Conservation (phyloP, 2,888 invertebrate genomes). For the Mimachlamys varia region DNA sequence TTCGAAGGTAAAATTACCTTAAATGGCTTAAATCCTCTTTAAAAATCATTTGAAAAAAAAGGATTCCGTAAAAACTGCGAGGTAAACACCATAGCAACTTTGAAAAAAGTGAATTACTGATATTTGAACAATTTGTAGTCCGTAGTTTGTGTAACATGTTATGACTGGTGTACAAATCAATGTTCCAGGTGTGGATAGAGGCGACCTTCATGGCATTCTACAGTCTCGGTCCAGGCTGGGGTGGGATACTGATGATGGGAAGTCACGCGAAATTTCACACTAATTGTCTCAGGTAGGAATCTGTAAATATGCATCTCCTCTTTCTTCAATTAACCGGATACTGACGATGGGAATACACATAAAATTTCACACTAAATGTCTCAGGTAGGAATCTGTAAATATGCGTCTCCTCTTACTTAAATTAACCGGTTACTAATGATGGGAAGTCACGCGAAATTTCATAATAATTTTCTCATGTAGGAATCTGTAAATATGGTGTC, state of each 20-base stretch:
- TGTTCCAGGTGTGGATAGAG: not conserved
- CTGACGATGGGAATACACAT: not conserved
- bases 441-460: not conserved
- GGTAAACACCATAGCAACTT: too few relatives aligned
- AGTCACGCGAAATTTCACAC: not conserved
- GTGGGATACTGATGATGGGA: not conserved
- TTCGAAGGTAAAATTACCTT: not conserved
- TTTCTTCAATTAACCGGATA: too few relatives aligned
- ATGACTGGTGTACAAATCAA: too few relatives aligned
- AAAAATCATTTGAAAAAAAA: too few relatives aligned
- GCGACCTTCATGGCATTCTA: not conserved
- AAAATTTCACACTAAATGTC: not conserved
- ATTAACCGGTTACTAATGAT: not conserved
- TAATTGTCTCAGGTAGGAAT: not conserved
- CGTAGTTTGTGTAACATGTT: too few relatives aligned
- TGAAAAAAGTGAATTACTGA: too few relatives aligned
- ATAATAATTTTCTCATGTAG: not conserved
- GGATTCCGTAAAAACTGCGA: too few relatives aligned
- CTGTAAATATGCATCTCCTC: too few relatives aligned
- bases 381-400: not conserved
- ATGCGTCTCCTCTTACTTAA: too few relatives aligned
- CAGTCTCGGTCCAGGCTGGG: conserved; percentile 11
- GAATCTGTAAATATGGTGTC: too few relatives aligned
- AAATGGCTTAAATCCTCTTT: too few relatives aligned
- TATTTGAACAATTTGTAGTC: too few relatives aligned